These are phyloP conservation scores for Dipodomys spectabilis DNA, from an alignment of 2,113 vertebrate species.

Conservation along the genomic window DNA sequence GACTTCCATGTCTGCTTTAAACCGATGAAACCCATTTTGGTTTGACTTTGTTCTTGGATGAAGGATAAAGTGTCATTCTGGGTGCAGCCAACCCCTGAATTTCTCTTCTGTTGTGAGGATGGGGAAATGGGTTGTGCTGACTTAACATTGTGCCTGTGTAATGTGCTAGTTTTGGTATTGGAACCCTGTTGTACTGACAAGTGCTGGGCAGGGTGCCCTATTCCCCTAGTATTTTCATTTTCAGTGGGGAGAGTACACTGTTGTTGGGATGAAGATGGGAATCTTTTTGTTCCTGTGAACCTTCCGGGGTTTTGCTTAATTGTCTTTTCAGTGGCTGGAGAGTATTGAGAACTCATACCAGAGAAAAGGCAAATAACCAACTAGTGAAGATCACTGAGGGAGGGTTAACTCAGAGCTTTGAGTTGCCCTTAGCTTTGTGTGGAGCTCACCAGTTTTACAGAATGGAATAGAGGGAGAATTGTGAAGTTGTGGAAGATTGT, in stretches of 20 bases:
- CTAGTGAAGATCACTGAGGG: constrained; percentile 36
- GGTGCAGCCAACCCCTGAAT: neutral
- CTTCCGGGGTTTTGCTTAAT: constrained; percentile 43
- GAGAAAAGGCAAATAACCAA: constrained; percentile 39
- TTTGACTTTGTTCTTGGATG: constrained; percentile 57
- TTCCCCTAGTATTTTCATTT: neutral
- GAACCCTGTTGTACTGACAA: neutral
- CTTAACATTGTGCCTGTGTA: neutral
- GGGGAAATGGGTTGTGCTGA: neutral
- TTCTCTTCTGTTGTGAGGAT: constrained; percentile 29
- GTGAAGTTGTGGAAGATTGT: constrained; percentile 41
- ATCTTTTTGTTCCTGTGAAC: constrained; percentile 59
- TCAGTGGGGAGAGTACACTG: neutral
- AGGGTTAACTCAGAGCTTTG: constrained; percentile 32
- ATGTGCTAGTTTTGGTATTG: constrained; percentile 15
- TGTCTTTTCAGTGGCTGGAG: constrained; percentile 48
- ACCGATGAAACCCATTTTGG: constrained; percentile 60
- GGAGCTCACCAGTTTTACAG: constrained; percentile 10
- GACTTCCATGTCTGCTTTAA: constrained; percentile 65
- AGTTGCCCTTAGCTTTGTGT: constrained; percentile 59
- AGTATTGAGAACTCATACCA: constrained; percentile 59
- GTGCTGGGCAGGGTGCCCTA: neutral
- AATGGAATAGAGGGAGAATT: constrained; percentile 43
- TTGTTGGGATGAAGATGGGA: constrained; percentile 23
- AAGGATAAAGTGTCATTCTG: neutral